phyloP scores from a whole-genome alignment of 2,113 vertebrate genomes.

The Craseonycteris thonglongyai region DNA sequence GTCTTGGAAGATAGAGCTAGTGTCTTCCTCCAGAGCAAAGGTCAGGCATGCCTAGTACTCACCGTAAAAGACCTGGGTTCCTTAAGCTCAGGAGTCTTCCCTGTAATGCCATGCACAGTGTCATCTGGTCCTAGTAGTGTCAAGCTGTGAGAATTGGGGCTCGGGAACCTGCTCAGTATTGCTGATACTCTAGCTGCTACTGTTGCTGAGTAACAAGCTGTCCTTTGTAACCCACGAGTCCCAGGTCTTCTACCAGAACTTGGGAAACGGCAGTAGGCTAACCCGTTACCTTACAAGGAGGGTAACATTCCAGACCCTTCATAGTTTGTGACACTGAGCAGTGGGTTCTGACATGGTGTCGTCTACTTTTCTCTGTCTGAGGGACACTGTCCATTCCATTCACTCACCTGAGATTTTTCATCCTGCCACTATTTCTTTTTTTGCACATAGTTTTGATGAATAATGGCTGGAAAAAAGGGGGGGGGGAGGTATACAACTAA shows the following conservation, averaged over 20 bases:
- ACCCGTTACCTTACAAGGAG: neutral
- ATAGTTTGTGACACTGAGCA: neutral
- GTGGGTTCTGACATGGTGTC: neutral
- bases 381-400: neutral
- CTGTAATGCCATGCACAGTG: too few relatives aligned
- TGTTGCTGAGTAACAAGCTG: neutral
- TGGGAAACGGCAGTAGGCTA: neutral
- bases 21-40: neutral
- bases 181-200: neutral
- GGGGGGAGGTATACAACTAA: neutral
- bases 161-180: neutral
- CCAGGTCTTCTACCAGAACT: neutral
- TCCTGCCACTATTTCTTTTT: neutral
- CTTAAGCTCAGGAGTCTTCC: neutral
- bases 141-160: neutral
- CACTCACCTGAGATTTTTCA: neutral
- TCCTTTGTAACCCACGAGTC: neutral
- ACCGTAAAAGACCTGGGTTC: neutral
- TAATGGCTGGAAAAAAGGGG: neutral
- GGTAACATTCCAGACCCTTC: neutral
- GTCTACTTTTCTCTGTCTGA: neutral
- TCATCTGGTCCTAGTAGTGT: neutral
- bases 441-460: neutral
- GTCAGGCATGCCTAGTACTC: neutral
- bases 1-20: neutral